phyloP scores from a whole-genome alignment of 2,113 vertebrate species.

The Callocephalon fimbriatum region DNA sequence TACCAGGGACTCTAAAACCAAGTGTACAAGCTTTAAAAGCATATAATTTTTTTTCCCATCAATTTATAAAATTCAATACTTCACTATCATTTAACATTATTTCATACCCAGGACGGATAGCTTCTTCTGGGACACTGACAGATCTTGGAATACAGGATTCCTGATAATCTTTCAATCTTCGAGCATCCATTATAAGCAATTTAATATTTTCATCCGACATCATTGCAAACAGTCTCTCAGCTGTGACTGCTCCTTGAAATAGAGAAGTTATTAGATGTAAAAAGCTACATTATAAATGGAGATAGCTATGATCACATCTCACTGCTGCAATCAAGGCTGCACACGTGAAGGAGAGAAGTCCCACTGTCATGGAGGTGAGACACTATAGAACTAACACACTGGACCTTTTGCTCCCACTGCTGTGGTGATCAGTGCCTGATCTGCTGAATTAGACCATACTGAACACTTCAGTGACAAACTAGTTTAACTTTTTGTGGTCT shows the following conservation, averaged over 20 bases:
- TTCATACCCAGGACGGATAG: constrained; percentile 89
- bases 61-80: neutral
- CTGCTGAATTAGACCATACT: neutral
- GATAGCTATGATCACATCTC: neutral
- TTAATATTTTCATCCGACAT: constrained; percentile 87
- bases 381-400: accelerated
- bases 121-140: constrained; percentile 92
- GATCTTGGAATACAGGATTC: constrained; percentile 89
- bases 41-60: neutral
- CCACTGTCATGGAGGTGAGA: neutral
- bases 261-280: neutral
- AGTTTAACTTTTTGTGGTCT: neutral
- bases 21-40: neutral
- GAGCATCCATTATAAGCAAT: constrained; percentile 93
- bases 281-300: neutral
- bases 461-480: neutral
- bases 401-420: neutral
- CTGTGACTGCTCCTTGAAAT: constrained; percentile 84
- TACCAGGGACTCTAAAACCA: neutral
- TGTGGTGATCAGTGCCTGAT: neutral
- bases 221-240: constrained; percentile 91
- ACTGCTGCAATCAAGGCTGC: neutral
- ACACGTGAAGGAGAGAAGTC: neutral
- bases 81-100: neutral
- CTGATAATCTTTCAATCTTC: constrained; percentile 84